These are phyloP conservation scores for Tragelaphus oryx DNA, from an alignment of 2,797 vertebrate genomes.

Conservation along the genomic window DNA sequence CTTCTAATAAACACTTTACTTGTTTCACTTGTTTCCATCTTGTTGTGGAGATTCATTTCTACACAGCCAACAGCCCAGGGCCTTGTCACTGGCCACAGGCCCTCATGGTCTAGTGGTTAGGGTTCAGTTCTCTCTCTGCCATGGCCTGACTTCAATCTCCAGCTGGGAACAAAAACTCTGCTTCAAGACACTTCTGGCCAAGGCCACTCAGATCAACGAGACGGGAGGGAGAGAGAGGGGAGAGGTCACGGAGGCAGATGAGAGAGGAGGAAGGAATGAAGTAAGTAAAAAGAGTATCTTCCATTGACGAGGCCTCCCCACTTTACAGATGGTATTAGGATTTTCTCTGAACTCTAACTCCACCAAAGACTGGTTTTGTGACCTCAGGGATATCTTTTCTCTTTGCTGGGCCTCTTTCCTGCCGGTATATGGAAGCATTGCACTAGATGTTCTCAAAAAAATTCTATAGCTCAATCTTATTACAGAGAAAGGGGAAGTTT, in stretches of 20 bases:
- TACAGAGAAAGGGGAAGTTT: background rate
- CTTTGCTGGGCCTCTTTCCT: background rate
- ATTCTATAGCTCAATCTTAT: background rate
- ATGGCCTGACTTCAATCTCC: background rate
- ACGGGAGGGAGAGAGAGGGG: no score
- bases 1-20: background rate
- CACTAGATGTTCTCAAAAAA: no score
- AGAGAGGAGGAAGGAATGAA: background rate
- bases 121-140: background rate
- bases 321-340: background rate
- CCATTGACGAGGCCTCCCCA: background rate
- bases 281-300: background rate
- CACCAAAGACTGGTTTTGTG: background rate
- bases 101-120: background rate
- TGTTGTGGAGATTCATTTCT: no score
- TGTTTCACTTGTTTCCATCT: background rate
- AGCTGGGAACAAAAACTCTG: background rate
- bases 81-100: background rate
- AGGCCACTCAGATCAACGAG: background rate
- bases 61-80: no score
- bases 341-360: no score
- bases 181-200: background rate
- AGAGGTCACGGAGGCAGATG: accelerated
- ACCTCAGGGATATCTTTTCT: accelerated
- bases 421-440: no score